Evolutionary conservation across 2,113 vertebrate genomes (phyloP).

Genomic region (Microcebus ravelobensis): DNA sequence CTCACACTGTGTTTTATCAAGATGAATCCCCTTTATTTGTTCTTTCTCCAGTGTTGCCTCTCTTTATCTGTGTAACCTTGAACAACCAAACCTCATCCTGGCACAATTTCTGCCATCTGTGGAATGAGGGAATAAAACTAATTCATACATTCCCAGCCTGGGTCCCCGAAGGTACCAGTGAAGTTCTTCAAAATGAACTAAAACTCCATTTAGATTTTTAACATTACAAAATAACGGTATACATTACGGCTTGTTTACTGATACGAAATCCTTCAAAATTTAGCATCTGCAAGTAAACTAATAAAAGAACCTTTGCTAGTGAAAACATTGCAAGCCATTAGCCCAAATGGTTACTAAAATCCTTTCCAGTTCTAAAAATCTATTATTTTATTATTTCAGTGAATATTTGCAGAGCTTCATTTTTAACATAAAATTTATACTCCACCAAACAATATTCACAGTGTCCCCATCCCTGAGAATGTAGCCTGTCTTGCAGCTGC

Average conservation of each 20-base stretch:
- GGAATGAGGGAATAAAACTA: not conserved
- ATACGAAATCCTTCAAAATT: constrained; percentile 20
- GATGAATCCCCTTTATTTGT: not conserved
- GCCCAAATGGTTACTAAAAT: not conserved
- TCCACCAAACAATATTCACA: not conserved
- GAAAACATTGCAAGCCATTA: not conserved
- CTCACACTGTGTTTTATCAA: not conserved
- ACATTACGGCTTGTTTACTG: not conserved
- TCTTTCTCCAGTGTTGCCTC: not conserved
- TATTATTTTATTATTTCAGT: not conserved
- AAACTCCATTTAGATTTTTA: not conserved
- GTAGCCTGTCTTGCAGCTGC: not conserved
- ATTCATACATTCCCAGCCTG: not conserved
- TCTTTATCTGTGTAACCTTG: not conserved
- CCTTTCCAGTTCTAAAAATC: not conserved
- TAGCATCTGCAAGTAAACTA: not conserved
- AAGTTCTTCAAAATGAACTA: not conserved
- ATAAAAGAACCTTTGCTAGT: not conserved
- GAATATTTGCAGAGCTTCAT: not conserved
- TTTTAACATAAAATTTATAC: not conserved
- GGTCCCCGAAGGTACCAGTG: not conserved
- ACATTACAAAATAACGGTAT: not conserved
- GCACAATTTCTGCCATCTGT: not conserved
- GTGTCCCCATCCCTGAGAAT: not conserved
- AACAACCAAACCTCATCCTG: not conserved